These are phyloP conservation scores for Ictidomys tridecemlineatus DNA, from an alignment of 2,113 vertebrate species.

Conservation along the genomic window DNA sequence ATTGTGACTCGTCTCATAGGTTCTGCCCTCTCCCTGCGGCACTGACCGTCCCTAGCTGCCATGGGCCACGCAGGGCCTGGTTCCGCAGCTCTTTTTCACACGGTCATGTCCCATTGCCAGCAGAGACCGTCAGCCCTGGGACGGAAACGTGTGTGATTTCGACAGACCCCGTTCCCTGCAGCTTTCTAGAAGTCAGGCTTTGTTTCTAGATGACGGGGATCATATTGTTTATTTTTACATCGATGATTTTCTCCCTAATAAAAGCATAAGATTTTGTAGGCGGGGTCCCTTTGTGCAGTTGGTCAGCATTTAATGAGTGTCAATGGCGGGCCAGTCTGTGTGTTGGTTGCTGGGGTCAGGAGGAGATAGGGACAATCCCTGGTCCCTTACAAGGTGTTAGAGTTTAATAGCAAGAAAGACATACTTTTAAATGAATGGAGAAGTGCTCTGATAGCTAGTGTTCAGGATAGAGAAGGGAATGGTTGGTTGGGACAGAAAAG, in stretches of 20 bases:
- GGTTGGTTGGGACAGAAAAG: neutral
- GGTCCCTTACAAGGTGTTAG: neutral
- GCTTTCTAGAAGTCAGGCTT: neutral
- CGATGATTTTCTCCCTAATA: neutral
- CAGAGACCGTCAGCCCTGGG: neutral
- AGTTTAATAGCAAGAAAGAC: neutral
- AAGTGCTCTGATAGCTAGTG: neutral
- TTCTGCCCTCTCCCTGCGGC: slow-evolving; percentile 11
- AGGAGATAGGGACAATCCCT: neutral
- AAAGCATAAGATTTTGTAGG: neutral
- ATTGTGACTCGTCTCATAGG: slow-evolving; percentile 60
- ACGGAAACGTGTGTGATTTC: neutral
- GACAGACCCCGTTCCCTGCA: neutral
- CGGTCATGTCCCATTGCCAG: neutral
- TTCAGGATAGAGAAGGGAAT: neutral
- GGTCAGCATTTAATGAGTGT: neutral
- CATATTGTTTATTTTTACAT: neutral
- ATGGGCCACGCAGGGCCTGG: neutral
- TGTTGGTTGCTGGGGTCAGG: neutral
- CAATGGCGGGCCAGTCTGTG: neutral
- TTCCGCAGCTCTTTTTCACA: neutral
- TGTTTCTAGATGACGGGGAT: neutral
- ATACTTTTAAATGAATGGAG: neutral
- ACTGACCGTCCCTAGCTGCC: slow-evolving; percentile 39
- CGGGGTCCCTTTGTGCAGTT: neutral